These are phyloP conservation scores for Lipophrys pholis DNA, from an alignment of 2,113 vertebrate species.

Conservation along the genomic window DNA sequence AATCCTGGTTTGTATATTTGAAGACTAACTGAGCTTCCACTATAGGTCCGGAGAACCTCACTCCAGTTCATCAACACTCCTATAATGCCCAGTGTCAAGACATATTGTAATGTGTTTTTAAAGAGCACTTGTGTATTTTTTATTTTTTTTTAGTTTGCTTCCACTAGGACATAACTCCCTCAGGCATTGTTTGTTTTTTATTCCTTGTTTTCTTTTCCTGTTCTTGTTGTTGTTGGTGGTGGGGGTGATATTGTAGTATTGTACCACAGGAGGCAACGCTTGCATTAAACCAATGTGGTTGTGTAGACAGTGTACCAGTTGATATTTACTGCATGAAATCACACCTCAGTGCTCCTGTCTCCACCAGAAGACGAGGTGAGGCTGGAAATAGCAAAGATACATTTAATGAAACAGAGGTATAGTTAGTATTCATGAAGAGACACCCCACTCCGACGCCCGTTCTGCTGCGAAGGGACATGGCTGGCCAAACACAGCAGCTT, in stretches of 20 bases:
- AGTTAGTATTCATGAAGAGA: slow-evolving; percentile 81
- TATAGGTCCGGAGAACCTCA: neutral
- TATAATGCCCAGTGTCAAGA: neutral
- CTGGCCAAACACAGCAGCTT: slow-evolving; percentile 78
- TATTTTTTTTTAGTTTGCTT: neutral
- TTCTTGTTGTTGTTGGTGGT: neutral
- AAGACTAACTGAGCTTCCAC: neutral
- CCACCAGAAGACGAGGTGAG: slow-evolving; percentile 57
- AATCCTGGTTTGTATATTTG: no score
- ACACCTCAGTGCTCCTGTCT: slow-evolving; percentile 57
- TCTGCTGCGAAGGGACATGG: slow-evolving; percentile 63
- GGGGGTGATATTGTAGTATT: neutral
- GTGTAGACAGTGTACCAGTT: slow-evolving; percentile 40
- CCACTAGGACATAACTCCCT: neutral
- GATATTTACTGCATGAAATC: slow-evolving; percentile 67
- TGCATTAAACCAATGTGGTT: slow-evolving; percentile 23
- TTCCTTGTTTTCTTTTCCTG: neutral
- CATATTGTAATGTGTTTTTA: slow-evolving; percentile 7
- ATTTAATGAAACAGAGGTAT: slow-evolving; percentile 75
- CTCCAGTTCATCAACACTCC: neutral
- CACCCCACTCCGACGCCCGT: slow-evolving; percentile 36
- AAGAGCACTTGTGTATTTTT: neutral
- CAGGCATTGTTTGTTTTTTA: neutral
- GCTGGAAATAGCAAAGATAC: slow-evolving; percentile 72
- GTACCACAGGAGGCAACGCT: slow-evolving; percentile 23